A percentile compares a stretch with the other conserved stretches of the same genome.
phyloP scores from a whole-genome alignment of 2,888 invertebrate species.

The Aleiodes alternator region DNA sequence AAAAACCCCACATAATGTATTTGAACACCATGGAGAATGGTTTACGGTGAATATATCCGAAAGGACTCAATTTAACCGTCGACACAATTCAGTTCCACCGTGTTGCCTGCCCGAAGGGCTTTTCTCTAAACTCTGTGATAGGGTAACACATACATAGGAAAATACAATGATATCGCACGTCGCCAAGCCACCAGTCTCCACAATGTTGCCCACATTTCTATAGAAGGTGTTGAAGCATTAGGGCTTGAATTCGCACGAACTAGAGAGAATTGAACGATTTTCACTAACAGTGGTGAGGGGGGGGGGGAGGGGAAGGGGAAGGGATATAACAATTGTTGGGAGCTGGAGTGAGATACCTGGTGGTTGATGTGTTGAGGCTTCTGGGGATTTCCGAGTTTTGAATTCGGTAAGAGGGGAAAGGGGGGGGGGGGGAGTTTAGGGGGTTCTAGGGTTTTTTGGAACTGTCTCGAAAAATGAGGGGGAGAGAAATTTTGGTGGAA shows the following conservation, averaged over 20 bases:
- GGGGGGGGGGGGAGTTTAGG: too few species aligned
- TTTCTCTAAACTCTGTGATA: slow-evolving; percentile 5
- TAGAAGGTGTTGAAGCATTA: slow-evolving; percentile 33
- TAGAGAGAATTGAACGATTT: slow-evolving; percentile 26
- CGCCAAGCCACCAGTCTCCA: slow-evolving; percentile 46
- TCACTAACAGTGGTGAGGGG: not conserved
- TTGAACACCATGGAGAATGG: slow-evolving; percentile 51
- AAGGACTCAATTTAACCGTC: slow-evolving; percentile 57
- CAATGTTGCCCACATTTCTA: slow-evolving; percentile 13
- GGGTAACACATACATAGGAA: slow-evolving; percentile 9
- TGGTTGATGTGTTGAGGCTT: slow-evolving; percentile 13
- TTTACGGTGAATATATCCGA: slow-evolving; percentile 49
- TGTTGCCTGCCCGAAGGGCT: slow-evolving; percentile 31
- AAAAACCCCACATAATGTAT: slow-evolving; percentile 16
- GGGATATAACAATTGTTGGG: slow-evolving; percentile 1
- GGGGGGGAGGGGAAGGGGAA: slow-evolving; percentile 11
- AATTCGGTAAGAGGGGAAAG: too few species aligned
- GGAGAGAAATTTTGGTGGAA: too few species aligned
- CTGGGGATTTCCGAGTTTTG: too few species aligned
- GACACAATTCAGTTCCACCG: slow-evolving; percentile 51
- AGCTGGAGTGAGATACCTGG: slow-evolving; percentile 16
- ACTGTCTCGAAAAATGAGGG: too few species aligned
- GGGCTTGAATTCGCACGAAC: slow-evolving; percentile 14
- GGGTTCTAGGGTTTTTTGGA: too few species aligned
- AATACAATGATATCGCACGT: slow-evolving; percentile 55